These are phyloP conservation scores for Thereva nobilitata DNA, from an alignment of 2,888 invertebrate species.

Conservation along the genomic window DNA sequence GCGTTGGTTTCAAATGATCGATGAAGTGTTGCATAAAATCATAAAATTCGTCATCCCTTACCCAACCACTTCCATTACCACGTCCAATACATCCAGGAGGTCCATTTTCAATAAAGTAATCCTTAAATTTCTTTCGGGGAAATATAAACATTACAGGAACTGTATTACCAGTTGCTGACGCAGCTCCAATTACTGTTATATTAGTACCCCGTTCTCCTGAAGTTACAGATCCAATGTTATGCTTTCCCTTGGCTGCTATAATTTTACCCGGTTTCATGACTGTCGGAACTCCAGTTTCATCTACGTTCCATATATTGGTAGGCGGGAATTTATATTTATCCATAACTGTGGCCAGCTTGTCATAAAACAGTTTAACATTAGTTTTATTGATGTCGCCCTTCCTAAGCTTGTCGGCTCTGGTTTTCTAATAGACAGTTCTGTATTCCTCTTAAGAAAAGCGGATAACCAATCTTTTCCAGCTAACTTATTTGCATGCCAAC, in stretches of 20 bases:
- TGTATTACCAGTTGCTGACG: slow-evolving; percentile 47
- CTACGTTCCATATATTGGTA: slow-evolving; percentile 32
- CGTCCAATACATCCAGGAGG: slow-evolving; percentile 45
- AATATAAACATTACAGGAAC: slow-evolving; percentile 50
- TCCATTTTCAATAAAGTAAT: slow-evolving; percentile 46
- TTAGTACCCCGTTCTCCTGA: slow-evolving; percentile 44
- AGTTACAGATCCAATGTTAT: slow-evolving; percentile 31
- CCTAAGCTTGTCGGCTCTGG: slow-evolving; percentile 25
- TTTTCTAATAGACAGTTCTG: slow-evolving; percentile 31
- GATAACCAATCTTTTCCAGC: slow-evolving; percentile 10
- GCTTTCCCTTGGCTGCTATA: slow-evolving; percentile 33
- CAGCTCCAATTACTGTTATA: slow-evolving; percentile 46
- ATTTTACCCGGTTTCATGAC: slow-evolving; percentile 33
- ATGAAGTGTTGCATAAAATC: slow-evolving; percentile 1
- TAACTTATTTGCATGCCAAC: slow-evolving; percentile 4
- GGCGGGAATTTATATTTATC: slow-evolving; percentile 27
- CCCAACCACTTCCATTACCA: slow-evolving; percentile 2
- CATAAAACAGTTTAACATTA: slow-evolving; percentile 32
- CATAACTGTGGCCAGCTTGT: slow-evolving; percentile 19
- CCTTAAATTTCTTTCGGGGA: slow-evolving; percentile 47
- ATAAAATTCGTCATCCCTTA: not conserved
- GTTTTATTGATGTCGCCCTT: slow-evolving; percentile 30
- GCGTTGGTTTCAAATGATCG: slow-evolving; percentile 39
- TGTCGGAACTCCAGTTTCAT: slow-evolving; percentile 34
- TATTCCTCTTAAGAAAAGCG: slow-evolving; percentile 6